Base-by-base conservation (phyloP, 2,113 vertebrate genomes). In the Progne subis region DNA sequence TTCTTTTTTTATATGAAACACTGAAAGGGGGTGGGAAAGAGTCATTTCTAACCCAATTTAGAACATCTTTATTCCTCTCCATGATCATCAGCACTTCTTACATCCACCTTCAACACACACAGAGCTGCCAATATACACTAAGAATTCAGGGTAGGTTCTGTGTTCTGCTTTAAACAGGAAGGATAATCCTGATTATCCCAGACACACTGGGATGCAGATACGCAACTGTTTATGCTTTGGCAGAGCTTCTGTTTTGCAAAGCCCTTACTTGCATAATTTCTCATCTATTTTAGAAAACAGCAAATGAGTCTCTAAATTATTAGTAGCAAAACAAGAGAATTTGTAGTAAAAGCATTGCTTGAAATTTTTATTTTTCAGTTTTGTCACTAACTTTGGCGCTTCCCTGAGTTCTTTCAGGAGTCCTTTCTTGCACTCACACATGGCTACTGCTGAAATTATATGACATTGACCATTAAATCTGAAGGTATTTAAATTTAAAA, bases 91-190 rank as follows among this genome's bases (percentile, higher is more conserved):
- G 41, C 11, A 17, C 37, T 61, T 53, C 32, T 69, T 18, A 9
- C 24, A 41, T 2, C 12, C 1, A 3, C 20, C 67, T 56, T 74
- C 20, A 5, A 5, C 34, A 43, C 1, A 14, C 25, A 21, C 11
- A 19, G 6, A 83, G 11, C 26, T 28, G 44, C 78, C 85, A 57
- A 70, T 34, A 63, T 3, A 28, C 63, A 13, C 41, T 4, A 23
- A 23, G 41, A 69, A 32, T 16, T 43, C 56, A 19, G 32, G 5
- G 20, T 6, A 64, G 29, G 56, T 28, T 74, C 67, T 29, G 41
- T 12, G n/a, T 69, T 25, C 74, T 4, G 4, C 29, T 67, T 44
- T 3, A n/a, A 67, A 50, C 1, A 46, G 59, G 34, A 39, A 72
- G 18, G 31, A 34, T 2, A 60, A 50, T 34, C 44, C 49, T 41